Conservation (phyloP, 2,113 vertebrate species). For the Lathamus discolor region DNA sequence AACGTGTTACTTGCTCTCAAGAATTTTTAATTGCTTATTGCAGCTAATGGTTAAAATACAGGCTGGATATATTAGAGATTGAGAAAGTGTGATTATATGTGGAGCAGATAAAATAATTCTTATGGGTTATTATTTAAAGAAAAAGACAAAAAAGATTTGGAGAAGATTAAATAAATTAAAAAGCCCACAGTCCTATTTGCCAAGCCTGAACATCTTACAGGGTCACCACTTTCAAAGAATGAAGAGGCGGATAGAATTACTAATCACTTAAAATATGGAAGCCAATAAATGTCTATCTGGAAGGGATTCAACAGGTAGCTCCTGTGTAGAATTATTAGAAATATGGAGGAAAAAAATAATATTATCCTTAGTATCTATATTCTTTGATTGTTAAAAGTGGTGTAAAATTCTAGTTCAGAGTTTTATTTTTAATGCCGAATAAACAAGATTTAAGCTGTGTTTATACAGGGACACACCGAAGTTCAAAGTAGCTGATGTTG, state of each 20-base stretch:
- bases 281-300: not conserved
- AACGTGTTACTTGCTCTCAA: not conserved
- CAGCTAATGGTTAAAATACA: not conserved
- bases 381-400: not conserved
- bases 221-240: not conserved
- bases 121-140: not conserved
- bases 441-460: not conserved
- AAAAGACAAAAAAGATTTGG: not conserved
- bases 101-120: not conserved
- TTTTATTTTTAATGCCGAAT: not conserved
- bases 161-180: not conserved
- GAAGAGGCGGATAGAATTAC: not conserved
- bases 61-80: not conserved
- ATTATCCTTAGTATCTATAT: not conserved
- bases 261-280: not conserved
- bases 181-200: not conserved
- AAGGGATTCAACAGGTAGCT: not conserved
- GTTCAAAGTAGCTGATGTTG: not conserved
- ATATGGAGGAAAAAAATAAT: not conserved
- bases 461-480: not conserved
- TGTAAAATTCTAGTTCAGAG: not conserved
- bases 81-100: not conserved
- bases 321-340: not conserved
- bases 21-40: not conserved
- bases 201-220: not conserved